Percentiles rank a stretch among this genome's conserved stretches.
Conservation (phyloP, 2,797 vertebrate species). For the Sebastes hopkinsi region DNA sequence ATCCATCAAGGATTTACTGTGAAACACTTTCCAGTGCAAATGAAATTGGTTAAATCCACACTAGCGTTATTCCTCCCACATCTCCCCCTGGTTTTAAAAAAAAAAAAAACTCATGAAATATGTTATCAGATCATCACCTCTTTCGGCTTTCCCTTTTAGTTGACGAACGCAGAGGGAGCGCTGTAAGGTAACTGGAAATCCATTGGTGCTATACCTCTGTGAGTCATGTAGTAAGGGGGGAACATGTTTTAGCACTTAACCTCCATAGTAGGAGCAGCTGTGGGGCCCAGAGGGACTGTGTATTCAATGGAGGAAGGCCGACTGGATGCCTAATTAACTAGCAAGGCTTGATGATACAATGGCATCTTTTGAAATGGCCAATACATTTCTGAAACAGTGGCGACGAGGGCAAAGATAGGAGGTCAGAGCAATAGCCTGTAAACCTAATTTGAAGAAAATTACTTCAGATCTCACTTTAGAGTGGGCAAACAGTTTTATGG, state of each 20-base stretch:
- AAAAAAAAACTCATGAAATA: constrained; percentile 42
- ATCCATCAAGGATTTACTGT: constrained; percentile 12
- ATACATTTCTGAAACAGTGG: constrained; percentile 53
- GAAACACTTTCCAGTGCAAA: constrained; percentile 36
- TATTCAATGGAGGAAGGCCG: constrained; percentile 66
- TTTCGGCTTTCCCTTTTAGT: constrained; percentile 25
- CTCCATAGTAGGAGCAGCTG: constrained; percentile 74
- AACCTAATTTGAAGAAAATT: not conserved
- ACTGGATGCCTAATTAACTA: constrained; percentile 73
- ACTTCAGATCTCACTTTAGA: not conserved
- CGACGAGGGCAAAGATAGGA: not conserved
- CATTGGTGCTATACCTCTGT: constrained; percentile 53
- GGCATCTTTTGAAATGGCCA: constrained; percentile 77
- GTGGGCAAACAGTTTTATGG: not conserved
- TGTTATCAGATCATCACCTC: constrained; percentile 44
- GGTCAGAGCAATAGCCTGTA: constrained; percentile 5
- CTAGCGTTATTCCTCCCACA: not conserved
- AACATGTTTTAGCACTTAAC: constrained; percentile 82
- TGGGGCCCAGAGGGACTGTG: constrained; percentile 70
- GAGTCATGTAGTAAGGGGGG: constrained; percentile 52
- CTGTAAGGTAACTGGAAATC: constrained; percentile 55
- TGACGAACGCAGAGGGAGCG: constrained; percentile 31
- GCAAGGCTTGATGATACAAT: constrained; percentile 72
- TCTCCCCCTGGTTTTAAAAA: not conserved
- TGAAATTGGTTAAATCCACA: constrained; percentile 20